Evolutionary conservation across 2,113 vertebrate genomes (phyloP), one percentile per base, ranked within the genome.

Genomic region (Paratilapia polleni): DNA sequence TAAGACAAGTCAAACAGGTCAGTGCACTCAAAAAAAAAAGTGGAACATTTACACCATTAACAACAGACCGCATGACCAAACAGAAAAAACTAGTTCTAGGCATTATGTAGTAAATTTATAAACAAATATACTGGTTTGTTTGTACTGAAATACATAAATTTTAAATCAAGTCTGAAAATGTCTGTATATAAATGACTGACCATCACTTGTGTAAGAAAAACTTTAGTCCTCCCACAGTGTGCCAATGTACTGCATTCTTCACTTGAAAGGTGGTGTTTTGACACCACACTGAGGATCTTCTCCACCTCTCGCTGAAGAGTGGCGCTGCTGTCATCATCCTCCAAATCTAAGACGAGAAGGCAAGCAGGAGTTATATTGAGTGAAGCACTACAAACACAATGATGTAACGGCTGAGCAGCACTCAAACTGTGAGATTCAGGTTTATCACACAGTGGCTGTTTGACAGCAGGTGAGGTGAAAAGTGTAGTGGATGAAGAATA

Each of bases 211-310:
- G 97, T 98, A 93, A 99, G 94, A 91, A 99, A 99, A 22, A 98
- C 96, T 96, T 99, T 99, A 63, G 97, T 98, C 86, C 89, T 97
- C 61, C 98, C 98, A 14, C 97, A 97, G 81, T 96, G 97, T 76
- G 97, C 94, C 20, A 95, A 82, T 2, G 80, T n/a, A 11, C 26
- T 90, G 22, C 1, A 80, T 22, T 89, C 82, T 73, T 81, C 82
- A 47, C 80, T 82, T 80, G 20, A 8, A 38, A 38, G 20, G 56
- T 91, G 74, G 22, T 78, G 77, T 8, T 73, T 73, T 28, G 95
- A 86, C 56, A 94, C 91, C 22, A 81, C 64, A 7, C 74, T 61
- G 63, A 99, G 94, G 80, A 99, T 93, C 80, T 95, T 93, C 24
- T 93, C 84, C 47, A 96, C 93, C 4, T 88, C 88, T 59, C 78